A percentile compares a stretch with the other conserved stretches of the same genome.
Evolutionary conservation across 2,797 vertebrate species (phyloP).

Genomic region (Esox lucius): DNA sequence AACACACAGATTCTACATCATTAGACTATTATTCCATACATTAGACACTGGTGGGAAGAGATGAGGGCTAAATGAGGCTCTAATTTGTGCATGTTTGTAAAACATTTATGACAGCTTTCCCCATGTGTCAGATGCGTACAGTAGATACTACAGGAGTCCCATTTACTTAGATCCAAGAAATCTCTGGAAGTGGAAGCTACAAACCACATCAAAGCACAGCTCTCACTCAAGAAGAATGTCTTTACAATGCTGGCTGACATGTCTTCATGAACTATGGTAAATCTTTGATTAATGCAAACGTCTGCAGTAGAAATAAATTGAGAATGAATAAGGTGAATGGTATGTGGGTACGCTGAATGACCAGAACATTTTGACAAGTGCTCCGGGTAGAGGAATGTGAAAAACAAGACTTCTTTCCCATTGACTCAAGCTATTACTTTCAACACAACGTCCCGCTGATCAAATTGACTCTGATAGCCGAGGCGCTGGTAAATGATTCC

Average conservation of each 20-base stretch:
- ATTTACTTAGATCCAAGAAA: conserved; percentile 25
- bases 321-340: not conserved
- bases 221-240: conserved; percentile 1
- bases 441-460: conserved; percentile 74
- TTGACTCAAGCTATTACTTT: conserved; percentile 69
- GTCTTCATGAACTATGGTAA: conserved; percentile 20
- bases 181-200: conserved; percentile 12
- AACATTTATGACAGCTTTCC: conserved; percentile 10
- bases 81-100: conserved; percentile 19
- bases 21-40: not conserved
- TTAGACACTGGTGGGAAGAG: not conserved
- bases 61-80: conserved; percentile 3
- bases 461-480: conserved; percentile 65
- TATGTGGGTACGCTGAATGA: conserved; percentile 18
- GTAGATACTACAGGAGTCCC: conserved; percentile 33
- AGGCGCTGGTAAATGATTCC: conserved; percentile 57
- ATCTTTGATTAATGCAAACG: conserved; percentile 2
- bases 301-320: not conserved
- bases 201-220: conserved; percentile 18
- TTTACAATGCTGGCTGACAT: not conserved
- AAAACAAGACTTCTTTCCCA: conserved; percentile 48
- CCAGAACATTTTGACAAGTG: conserved; percentile 35
- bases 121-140: conserved; percentile 25
- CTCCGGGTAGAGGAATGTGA: conserved; percentile 36
- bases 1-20: not conserved